phyloP scores from a whole-genome alignment of 2,797 vertebrate genomes.

The Sarcoramphus papa region DNA sequence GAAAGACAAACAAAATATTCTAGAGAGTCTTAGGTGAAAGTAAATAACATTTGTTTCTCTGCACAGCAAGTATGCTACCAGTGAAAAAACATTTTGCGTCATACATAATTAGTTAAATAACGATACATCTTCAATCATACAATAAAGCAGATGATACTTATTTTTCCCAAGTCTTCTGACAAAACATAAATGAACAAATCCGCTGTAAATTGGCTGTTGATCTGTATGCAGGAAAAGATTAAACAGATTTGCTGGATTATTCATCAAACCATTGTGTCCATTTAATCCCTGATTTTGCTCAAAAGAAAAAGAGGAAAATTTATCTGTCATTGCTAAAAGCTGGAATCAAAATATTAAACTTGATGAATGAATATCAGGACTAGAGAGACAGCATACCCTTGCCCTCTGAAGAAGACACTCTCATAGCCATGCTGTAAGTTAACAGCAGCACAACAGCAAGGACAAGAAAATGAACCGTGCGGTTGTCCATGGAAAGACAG shows the following conservation, averaged over 20 bases:
- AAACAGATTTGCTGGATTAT: slow-evolving; percentile 33
- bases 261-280: slow-evolving; percentile 8
- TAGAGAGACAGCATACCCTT: neutral
- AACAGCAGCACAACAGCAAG: neutral
- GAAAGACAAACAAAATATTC: neutral
- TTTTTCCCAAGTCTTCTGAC: neutral
- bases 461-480: fast-evolving
- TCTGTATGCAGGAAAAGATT: neutral
- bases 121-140: neutral
- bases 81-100: neutral
- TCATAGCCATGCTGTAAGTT: neutral
- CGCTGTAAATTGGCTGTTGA: neutral
- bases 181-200: neutral
- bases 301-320: neutral
- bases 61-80: neutral
- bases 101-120: neutral
- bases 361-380: neutral
- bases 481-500: neutral
- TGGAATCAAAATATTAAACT: neutral
- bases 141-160: neutral
- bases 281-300: neutral
- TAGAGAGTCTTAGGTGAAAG: neutral
- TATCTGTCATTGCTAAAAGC: neutral
- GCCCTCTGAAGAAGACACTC: neutral
- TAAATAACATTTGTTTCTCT: neutral